Evolutionary conservation across 2,888 invertebrate species (phyloP), one percentile per base, ranked within the genome.

Genomic region (Andrena trimmerana): DNA sequence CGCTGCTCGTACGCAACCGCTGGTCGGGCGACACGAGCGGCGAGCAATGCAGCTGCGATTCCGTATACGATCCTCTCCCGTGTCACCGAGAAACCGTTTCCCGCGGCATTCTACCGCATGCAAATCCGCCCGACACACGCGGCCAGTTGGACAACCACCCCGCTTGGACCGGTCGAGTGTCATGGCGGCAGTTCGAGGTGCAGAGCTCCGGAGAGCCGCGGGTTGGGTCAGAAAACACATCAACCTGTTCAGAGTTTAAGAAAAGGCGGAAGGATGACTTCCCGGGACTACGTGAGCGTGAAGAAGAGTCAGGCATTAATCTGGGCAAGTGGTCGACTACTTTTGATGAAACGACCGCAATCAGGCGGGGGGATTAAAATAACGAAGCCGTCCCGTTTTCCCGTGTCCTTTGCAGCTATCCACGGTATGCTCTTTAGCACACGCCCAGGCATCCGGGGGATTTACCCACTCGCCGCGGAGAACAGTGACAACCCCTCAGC

Each of bases 41-140:
- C 52, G 48, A 63, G 60, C 24, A 52, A 70, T 59, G 71, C 71
- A 81, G 75, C 81, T 83, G 82, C 68, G 71, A 81, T 57, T 81
- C 75, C 74, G 81, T 71, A 72, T 76, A 76, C 60, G 76, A 59
- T 63, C 50, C 60, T 48, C 36, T 42, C 24, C 57, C 54, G 24
- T 59, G 50, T 31, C 69, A 69, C 13, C 62, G 54, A 67, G 83
- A 83, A 83, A 65, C 24, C 57, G 71, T 81, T 82, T 76, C 82
- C 59, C 74, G 73, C 75, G 60, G 31, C 69, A 66, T 69, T 81
- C 69, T 72, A n/a, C 57, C 31, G 29, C 42, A 81, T 68, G 81
- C 67, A 81, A 80, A 80, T 80, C 50, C 54, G 48, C 5, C 33
- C 10, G 65, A 72, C 54, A 36, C 52, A 13, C 65, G 48, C 68